Percentiles rank a stretch among this genome's conserved stretches.
These are phyloP conservation scores for Orycteropus afer DNA, from an alignment of 2,113 vertebrate genomes.

Conservation along the genomic window DNA sequence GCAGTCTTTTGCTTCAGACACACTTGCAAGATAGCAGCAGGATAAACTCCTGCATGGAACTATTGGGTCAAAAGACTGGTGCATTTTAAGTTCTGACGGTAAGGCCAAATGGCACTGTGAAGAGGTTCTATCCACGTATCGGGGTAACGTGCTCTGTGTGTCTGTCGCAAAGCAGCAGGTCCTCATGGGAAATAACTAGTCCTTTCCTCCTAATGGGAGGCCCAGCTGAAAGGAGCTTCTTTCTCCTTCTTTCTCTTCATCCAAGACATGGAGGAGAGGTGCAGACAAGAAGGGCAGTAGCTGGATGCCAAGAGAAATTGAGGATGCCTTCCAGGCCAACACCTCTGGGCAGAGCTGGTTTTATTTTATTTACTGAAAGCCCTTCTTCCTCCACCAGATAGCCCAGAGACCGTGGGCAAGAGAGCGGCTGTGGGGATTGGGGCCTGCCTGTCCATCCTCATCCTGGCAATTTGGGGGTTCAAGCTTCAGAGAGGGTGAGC, in stretches of 20 bases:
- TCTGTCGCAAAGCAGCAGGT: not conserved
- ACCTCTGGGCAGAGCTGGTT: not conserved
- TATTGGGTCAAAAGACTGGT: not conserved
- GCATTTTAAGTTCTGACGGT: not conserved
- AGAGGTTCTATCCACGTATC: no score
- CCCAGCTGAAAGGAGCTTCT: not conserved
- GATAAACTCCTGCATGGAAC: not conserved
- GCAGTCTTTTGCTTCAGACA: not conserved
- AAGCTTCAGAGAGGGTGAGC: slow-evolving; percentile 62
- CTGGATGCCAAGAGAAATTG: fast-evolving
- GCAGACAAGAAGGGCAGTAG: not conserved
- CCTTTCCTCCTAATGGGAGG: not conserved
- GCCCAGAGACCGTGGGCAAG: slow-evolving; percentile 54
- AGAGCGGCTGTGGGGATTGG: slow-evolving; percentile 8
- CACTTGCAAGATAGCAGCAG: not conserved
- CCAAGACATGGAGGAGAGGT: fast-evolving
- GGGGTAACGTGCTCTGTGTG: not conserved
- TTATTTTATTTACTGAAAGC: not conserved
- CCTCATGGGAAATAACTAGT: not conserved
- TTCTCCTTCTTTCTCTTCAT: not conserved
- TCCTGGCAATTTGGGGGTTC: slow-evolving; percentile 28
- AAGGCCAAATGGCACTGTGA: not conserved
- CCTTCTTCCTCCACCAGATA: slow-evolving; percentile 41
- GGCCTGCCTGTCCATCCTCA: slow-evolving; percentile 35
- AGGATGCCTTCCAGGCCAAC: not conserved